These are phyloP conservation scores for Eptesicus fuscus DNA, from an alignment of 2,113 vertebrate species.

Conservation along the genomic window DNA sequence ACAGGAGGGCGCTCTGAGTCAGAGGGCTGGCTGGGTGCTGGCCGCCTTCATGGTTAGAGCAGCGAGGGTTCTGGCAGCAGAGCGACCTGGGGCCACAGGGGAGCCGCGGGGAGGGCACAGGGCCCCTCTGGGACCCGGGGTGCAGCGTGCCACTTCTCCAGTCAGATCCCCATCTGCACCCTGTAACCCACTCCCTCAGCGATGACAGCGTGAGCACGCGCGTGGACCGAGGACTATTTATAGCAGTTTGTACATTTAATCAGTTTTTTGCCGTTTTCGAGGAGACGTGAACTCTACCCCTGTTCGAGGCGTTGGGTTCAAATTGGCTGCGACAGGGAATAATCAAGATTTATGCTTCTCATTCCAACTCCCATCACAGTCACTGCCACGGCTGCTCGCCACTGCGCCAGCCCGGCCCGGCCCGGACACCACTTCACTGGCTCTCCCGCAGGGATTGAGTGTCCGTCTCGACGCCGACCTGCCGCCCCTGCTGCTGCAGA, in stretches of 20 bases:
- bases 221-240: slow-evolving; percentile 76
- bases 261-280: slow-evolving; percentile 81
- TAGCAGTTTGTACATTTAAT: slow-evolving; percentile 84
- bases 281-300: slow-evolving; percentile 78
- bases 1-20: slow-evolving; percentile 74
- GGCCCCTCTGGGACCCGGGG: neutral
- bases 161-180: neutral
- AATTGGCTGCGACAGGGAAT: slow-evolving; percentile 83
- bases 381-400: slow-evolving; percentile 27
- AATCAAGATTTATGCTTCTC: slow-evolving; percentile 86
- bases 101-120: rapidly evolving
- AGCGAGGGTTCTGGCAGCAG: slow-evolving; percentile 50
- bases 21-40: slow-evolving; percentile 69
- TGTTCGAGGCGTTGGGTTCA: slow-evolving; percentile 80
- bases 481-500: slow-evolving; percentile 43
- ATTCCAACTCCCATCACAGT: slow-evolving; percentile 75
- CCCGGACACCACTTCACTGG: slow-evolving; percentile 55
- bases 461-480: slow-evolving; percentile 60
- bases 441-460: slow-evolving; percentile 61
- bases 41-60: slow-evolving; percentile 81
- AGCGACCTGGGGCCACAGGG: neutral
- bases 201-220: slow-evolving; percentile 73
- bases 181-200: neutral
- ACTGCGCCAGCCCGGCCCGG: slow-evolving; percentile 32
- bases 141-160: neutral